Base-by-base conservation (phyloP, 2,888 invertebrate species). In the Harpalus rufipes region DNA sequence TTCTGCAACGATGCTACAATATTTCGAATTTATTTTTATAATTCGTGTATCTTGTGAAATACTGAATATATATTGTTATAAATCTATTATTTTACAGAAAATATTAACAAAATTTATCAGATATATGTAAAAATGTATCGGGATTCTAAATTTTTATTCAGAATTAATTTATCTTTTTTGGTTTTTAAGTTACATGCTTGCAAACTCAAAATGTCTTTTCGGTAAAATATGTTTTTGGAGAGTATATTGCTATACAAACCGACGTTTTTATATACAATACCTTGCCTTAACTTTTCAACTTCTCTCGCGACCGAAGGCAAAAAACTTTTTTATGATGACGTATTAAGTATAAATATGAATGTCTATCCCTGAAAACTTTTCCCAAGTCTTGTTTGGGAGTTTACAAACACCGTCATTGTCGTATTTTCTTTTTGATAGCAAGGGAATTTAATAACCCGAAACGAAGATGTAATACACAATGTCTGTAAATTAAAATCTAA, bases 261-360 rank as follows among this genome's bases (percentile, higher is more conserved):
- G 21, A 61, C 12, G 4, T 63, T 63, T 16, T 63, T 25, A 12
- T 21, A 21, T 12, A 21, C 16, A 68, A 10, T 65, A 39, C 10
- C n/a, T 68, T 41, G 14, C 41, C n/a, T 41, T 68, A n/a, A 68
- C 32, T 14, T 68, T 41, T 68, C 8, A 74, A 32, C 5, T 32
- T 32, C 6, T 32, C 32, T 32, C 5, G 44, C 14, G 72, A 74
- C 72, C n/a, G 72, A 51, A 32, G 68, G 41, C 39, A 39, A 12
- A 74, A 41, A 74, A 74, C 41, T 74, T 74, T 68, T 74, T 74
- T 74, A 74, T 74, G 72, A 74, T 74, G 72, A 74, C 41, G 72
- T 74, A 74, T 74, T 74, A 74, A 74, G 72, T 74, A 74, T 74
- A 74, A 74, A 74, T 74, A 74, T 74, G 72, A 74, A 74, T 74